These are phyloP conservation scores for Phaethon lepturus DNA, from an alignment of 2,113 vertebrate species.

Conservation along the genomic window DNA sequence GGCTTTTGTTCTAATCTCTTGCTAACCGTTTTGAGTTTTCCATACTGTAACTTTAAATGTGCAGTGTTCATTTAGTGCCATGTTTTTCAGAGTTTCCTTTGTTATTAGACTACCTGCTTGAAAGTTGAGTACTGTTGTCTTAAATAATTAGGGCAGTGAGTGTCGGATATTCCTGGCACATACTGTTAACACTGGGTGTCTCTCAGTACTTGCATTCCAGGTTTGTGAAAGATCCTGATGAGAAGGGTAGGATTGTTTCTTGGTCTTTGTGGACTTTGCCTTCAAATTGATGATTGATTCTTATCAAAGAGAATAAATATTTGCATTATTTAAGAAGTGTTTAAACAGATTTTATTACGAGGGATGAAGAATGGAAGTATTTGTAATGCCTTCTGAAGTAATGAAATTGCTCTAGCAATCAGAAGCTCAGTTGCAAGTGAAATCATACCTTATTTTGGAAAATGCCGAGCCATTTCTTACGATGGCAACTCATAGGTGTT, in stretches of 20 bases:
- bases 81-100: not conserved
- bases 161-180: constrained; percentile 28
- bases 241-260: constrained; percentile 3
- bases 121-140: constrained; percentile 23
- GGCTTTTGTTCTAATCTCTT: not conserved
- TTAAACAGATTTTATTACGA: not conserved
- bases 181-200: not conserved
- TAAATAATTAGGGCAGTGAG: not conserved
- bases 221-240: not conserved
- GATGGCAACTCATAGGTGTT: not conserved
- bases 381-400: constrained; percentile 19
- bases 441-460: not conserved
- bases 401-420: constrained; percentile 36
- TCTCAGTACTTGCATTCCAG: constrained; percentile 25
- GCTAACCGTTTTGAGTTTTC: not conserved
- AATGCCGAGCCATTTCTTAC: not conserved
- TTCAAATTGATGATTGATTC: not conserved
- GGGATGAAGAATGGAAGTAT: not conserved
- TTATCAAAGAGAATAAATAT: not conserved
- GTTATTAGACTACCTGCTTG: constrained; percentile 16
- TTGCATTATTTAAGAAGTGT: not conserved
- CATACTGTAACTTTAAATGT: not conserved
- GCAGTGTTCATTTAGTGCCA: not conserved
- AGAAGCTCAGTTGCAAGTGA: not conserved
- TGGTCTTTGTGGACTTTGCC: not conserved